phyloP scores from a whole-genome alignment of 1,140 invertebrate genomes.

The Apis florea region DNA sequence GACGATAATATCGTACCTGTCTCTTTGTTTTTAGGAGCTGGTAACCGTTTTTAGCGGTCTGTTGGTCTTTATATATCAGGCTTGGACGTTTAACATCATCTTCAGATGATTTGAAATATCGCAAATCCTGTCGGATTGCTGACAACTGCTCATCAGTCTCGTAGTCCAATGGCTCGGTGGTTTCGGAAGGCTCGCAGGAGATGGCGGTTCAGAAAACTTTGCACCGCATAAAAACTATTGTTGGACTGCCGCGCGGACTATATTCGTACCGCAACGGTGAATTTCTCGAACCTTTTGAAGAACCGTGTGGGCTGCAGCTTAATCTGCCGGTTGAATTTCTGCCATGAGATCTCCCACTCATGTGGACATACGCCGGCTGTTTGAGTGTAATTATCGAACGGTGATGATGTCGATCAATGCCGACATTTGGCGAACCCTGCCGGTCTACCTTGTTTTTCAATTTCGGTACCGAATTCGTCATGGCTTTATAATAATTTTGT shows the following conservation, averaged over 20 bases:
- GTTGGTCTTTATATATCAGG: conserved; percentile 73
- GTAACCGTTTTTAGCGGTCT: conserved; percentile 38
- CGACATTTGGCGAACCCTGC: conserved; percentile 73
- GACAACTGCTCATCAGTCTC: conserved; percentile 66
- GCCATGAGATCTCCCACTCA: conserved; percentile 28
- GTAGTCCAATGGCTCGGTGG: conserved; percentile 82
- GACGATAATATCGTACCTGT: conserved; percentile 51
- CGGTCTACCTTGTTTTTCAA: conserved; percentile 73
- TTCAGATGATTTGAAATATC: conserved; percentile 81
- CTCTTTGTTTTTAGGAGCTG: conserved; percentile 27
- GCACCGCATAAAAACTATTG: conserved; percentile 82
- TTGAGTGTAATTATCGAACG: conserved; percentile 59
- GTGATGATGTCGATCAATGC: conserved; percentile 63
- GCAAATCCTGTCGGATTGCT: conserved; percentile 64
- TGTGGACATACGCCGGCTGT: conserved; percentile 61
- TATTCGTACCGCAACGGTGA: conserved; percentile 62
- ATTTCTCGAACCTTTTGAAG: conserved; percentile 61
- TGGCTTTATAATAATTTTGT: conserved; percentile 49
- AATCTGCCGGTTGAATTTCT: conserved; percentile 61
- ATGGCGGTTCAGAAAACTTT: conserved; percentile 83
- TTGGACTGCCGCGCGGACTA: conserved; percentile 76
- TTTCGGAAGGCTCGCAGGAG: conserved; percentile 82
- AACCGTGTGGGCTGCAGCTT: conserved; percentile 69
- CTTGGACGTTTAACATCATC: conserved; percentile 82
- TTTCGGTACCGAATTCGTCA: conserved; percentile 78